These are phyloP conservation scores for Parazoanthus darwini DNA, from an alignment of 92 coral and sea anemone species.

Conservation along the genomic window DNA sequence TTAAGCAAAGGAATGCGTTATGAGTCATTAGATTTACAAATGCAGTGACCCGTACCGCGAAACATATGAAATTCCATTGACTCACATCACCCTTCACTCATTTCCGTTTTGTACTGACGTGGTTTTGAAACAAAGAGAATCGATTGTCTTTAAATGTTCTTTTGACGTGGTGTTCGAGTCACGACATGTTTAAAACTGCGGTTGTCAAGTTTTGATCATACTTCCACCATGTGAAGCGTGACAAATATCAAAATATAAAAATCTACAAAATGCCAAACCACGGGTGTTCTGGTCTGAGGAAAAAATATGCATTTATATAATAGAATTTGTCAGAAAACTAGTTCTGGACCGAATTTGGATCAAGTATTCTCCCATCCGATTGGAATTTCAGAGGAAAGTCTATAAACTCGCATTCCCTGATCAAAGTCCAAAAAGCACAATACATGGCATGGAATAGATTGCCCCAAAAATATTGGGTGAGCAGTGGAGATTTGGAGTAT, in stretches of 20 bases:
- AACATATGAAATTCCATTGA: neutral
- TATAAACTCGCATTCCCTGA: neutral
- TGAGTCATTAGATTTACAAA: no score
- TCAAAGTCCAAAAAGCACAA: no score
- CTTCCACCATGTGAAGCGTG: conserved; percentile 4
- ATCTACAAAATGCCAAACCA: conserved; percentile 1
- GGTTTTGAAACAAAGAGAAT: conserved; percentile 4
- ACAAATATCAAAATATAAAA: neutral
- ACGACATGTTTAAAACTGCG: neutral
- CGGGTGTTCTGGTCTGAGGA: conserved; percentile 8
- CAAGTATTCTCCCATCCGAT: conserved; percentile 5
- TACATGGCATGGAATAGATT: no score
- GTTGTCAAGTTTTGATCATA: neutral
- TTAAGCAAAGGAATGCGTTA: no score
- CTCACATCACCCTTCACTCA: neutral
- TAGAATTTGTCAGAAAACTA: conserved; percentile 1
- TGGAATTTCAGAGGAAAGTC: conserved; percentile 17
- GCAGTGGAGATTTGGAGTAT: no score
- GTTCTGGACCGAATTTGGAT: neutral
- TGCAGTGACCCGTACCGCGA: no score
- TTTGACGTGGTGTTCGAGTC: conserved; percentile 5
- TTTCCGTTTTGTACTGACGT: neutral
- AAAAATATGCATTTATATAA: conserved; percentile 3
- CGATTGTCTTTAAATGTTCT: conserved; percentile 17
- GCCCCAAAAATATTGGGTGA: no score